A percentile compares a stretch with the other conserved stretches of the same genome.
These are phyloP conservation scores for Tipula helvola DNA, from an alignment of 2,888 invertebrate genomes.

Conservation along the genomic window DNA sequence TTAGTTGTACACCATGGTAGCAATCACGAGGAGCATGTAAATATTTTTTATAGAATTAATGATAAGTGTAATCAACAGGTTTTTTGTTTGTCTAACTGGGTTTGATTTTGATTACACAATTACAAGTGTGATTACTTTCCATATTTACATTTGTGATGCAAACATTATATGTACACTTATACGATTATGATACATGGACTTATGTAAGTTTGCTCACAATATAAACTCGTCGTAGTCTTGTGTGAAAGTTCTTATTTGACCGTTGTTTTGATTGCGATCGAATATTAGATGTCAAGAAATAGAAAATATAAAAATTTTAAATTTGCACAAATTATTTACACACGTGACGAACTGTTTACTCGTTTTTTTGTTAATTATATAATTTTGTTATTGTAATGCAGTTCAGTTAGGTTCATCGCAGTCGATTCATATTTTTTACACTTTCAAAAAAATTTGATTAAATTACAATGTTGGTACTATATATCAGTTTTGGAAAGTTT, in stretches of 20 bases:
- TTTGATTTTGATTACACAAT: not conserved
- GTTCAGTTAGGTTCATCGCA: not conserved
- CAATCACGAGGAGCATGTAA: not conserved
- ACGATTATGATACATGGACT: not conserved
- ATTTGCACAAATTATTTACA: not conserved
- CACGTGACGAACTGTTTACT: not conserved
- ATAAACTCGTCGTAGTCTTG: not conserved
- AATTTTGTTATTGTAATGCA: not conserved
- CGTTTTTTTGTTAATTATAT: not conserved
- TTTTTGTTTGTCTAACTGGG: not conserved
- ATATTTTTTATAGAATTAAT: not conserved
- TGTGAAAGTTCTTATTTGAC: not conserved
- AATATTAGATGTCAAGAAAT: not conserved
- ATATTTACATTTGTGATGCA: not conserved
- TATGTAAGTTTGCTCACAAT: not conserved
- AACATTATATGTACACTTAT: not conserved
- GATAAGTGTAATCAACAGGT: not conserved
- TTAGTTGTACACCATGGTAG: not conserved
- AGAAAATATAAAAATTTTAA: not conserved
- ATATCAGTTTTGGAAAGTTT: not conserved
- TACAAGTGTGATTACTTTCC: not conserved
- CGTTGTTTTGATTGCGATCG: not conserved
- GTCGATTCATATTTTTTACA: not conserved
- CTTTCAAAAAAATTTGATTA: not conserved
- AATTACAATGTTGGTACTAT: not conserved